These are phyloP conservation scores for Calephelis nemesis DNA, from an alignment of 1,140 invertebrate species.

Conservation along the genomic window DNA sequence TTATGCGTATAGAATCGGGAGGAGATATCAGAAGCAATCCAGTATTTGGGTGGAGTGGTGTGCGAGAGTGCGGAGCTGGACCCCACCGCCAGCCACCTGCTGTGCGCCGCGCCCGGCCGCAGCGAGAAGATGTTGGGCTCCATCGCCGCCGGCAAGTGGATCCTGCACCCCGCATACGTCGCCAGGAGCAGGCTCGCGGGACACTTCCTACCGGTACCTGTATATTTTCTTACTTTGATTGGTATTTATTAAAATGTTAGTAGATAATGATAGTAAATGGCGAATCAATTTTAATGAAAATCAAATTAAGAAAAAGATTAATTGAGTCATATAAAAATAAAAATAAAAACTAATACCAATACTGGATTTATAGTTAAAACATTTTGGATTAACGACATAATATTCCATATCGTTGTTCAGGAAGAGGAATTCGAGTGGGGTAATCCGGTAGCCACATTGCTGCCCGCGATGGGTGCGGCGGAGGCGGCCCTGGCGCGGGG, in stretches of 20 bases:
- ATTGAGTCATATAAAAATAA: no score
- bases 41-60: constrained; percentile 84
- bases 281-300: no score
- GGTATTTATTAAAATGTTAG: no score
- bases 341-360: no score
- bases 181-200: constrained; percentile 82
- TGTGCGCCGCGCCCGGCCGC: constrained; percentile 85
- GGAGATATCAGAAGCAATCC: constrained; percentile 76
- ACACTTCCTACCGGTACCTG: constrained; percentile 81
- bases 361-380: no score
- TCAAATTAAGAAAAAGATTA: no score
- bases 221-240: no score
- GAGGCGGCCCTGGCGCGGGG: constrained; percentile 79
- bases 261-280: not conserved
- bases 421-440: constrained; percentile 90
- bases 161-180: constrained; percentile 89
- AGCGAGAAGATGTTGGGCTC: constrained; percentile 93
- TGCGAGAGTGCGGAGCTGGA: constrained; percentile 83
- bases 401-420: constrained; percentile 70
- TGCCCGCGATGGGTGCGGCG: constrained; percentile 51
- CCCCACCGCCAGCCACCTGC: constrained; percentile 85
- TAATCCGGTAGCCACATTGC: constrained; percentile 80
- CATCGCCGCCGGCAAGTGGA: constrained; percentile 92
- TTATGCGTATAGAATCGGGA: constrained; percentile 61
- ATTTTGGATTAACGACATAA: no score